phyloP scores from a whole-genome alignment of 2,113 vertebrate genomes.

The Candoia aspera region DNA sequence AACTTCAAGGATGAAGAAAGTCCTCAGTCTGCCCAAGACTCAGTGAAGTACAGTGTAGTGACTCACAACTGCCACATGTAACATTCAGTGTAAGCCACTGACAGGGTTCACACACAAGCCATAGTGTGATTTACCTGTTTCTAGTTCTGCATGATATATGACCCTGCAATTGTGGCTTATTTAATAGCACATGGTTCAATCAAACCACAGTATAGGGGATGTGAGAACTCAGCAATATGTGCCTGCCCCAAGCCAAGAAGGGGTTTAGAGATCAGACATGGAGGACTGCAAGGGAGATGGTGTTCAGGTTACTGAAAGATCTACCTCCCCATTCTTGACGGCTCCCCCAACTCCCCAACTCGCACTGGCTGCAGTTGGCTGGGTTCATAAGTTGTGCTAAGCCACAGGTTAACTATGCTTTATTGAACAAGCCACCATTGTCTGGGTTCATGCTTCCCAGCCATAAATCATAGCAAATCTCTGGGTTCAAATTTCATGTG shows the following conservation, averaged over 20 bases:
- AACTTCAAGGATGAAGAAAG: too few relatives aligned
- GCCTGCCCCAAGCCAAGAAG: neutral
- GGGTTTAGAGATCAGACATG: neutral
- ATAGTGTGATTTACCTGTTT: neutral
- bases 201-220: neutral
- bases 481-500: neutral
- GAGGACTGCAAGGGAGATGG: neutral
- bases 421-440: neutral
- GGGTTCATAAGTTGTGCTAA: neutral
- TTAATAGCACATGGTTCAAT: neutral
- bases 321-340: neutral
- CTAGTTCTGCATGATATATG: neutral
- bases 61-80: neutral
- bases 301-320: neutral
- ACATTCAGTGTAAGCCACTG: neutral
- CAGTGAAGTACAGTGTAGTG: neutral
- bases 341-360: neutral
- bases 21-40: neutral
- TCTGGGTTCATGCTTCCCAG: neutral
- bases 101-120: neutral
- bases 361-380: neutral
- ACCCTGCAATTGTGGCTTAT: neutral
- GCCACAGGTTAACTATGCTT: neutral
- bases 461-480: neutral
- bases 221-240: neutral